Conservation (phyloP, 2,113 vertebrate genomes). For the Osmerus mordax region DNA sequence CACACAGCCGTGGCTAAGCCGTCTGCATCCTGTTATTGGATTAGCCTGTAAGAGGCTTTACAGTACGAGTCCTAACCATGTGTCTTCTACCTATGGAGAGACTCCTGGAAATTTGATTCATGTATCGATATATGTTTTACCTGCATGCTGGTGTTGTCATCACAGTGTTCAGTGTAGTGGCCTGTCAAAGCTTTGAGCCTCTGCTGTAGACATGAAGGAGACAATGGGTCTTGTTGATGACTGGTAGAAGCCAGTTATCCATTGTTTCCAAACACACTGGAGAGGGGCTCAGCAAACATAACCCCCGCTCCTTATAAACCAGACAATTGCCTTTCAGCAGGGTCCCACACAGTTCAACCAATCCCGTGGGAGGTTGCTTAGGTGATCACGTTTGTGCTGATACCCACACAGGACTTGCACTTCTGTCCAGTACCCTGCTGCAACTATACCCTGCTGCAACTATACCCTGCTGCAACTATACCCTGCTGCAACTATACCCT, state of each 20-base stretch:
- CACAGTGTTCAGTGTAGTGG: neutral
- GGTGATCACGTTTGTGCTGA: too few relatives aligned
- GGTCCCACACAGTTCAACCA: neutral
- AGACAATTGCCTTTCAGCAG: neutral
- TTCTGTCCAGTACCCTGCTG: too few relatives aligned
- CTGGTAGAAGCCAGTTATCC: neutral
- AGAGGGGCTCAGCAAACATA: constrained; percentile 14
- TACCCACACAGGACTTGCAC: too few relatives aligned
- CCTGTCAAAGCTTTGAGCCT: neutral
- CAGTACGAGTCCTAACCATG: constrained; percentile 43
- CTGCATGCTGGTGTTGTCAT: neutral
- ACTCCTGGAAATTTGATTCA: neutral
- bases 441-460: too few relatives aligned
- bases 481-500: too few relatives aligned
- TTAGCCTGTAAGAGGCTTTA: constrained; percentile 71
- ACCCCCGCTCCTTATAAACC: neutral
- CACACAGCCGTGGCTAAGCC: constrained; percentile 46
- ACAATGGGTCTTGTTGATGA: neutral
- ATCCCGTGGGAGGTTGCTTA: neutral
- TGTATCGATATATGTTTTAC: neutral
- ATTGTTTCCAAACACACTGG: constrained; percentile 21
- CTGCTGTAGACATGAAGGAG: neutral
- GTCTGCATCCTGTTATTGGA: constrained; percentile 65
- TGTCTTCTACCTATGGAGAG: constrained; percentile 29
- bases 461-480: too few relatives aligned